phyloP scores from a whole-genome alignment of 2,797 vertebrate genomes.

The Mallotus villosus region DNA sequence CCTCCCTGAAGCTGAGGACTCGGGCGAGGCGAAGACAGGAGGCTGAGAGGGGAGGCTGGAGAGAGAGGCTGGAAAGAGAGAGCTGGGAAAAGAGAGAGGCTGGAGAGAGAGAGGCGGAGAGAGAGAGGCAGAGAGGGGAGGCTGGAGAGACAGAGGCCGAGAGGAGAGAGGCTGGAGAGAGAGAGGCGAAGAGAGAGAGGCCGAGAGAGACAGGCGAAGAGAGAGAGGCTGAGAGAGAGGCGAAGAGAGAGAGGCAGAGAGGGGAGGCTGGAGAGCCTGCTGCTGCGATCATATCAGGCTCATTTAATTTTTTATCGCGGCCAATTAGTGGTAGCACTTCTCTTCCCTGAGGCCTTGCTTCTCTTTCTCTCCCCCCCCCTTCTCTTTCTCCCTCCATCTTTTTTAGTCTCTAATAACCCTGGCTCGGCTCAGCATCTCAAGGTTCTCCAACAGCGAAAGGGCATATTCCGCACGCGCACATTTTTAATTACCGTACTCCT shows the following conservation, averaged over 20 bases:
- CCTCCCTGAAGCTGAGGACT: conserved; percentile 20
- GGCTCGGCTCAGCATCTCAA: conserved; percentile 48
- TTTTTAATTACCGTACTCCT: conserved; percentile 43
- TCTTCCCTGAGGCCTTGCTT: conserved; percentile 49
- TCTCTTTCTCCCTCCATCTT: conserved; percentile 11
- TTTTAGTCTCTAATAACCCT: conserved; percentile 52
- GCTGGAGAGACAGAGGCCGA: too few relatives aligned
- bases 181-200: too few relatives aligned
- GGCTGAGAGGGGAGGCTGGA: too few relatives aligned
- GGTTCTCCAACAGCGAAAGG: conserved; percentile 34
- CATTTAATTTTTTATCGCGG: conserved; percentile 69
- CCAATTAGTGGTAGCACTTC: conserved; percentile 69
- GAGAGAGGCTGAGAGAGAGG: not conserved
- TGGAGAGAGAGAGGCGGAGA: too few relatives aligned
- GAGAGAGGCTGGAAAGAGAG: too few relatives aligned
- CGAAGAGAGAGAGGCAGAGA: not conserved
- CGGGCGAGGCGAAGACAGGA: not conserved
- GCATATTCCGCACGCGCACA: conserved; percentile 28
- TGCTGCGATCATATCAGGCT: conserved; percentile 69
- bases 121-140: too few relatives aligned
- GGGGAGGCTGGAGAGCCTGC: conserved; percentile 32
- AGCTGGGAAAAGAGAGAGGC: too few relatives aligned
- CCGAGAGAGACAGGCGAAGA: not conserved
- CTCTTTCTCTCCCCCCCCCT: not conserved
- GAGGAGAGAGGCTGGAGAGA: too few relatives aligned